These are phyloP conservation scores for Tursiops truncatus DNA, from an alignment of 2,113 vertebrate species.

Conservation along the genomic window DNA sequence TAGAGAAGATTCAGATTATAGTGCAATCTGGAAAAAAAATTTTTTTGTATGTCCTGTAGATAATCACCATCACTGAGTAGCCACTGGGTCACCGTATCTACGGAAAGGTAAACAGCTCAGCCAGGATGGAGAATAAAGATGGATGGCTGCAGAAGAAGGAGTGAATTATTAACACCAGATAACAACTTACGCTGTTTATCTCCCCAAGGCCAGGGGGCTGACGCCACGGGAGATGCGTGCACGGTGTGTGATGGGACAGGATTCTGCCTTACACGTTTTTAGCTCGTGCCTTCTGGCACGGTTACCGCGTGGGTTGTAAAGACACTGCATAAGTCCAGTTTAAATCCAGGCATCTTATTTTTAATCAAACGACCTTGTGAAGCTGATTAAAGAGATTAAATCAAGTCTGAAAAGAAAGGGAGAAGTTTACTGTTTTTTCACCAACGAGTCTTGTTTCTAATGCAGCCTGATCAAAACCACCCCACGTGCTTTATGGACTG, in stretches of 20 bases:
- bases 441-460: neutral
- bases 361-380: neutral
- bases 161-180: neutral
- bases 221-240: fast-evolving
- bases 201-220: neutral
- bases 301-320: neutral
- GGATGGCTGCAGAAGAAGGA: neutral
- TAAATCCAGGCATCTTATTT: neutral
- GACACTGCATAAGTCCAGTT: neutral
- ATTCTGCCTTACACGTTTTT: fast-evolving
- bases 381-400: neutral
- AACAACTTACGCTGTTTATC: neutral
- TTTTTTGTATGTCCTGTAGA: neutral
- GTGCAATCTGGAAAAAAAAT: neutral
- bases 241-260: too few relatives aligned
- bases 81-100: neutral
- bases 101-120: neutral
- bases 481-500: too few relatives aligned
- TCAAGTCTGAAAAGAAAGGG: neutral
- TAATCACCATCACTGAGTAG: neutral
- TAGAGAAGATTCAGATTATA: neutral
- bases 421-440: neutral
- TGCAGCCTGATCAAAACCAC: neutral
- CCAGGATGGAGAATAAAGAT: neutral
- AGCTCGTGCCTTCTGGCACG: neutral